Base-by-base conservation (phyloP, 2,888 invertebrate genomes). In the Villa cingulata region DNA sequence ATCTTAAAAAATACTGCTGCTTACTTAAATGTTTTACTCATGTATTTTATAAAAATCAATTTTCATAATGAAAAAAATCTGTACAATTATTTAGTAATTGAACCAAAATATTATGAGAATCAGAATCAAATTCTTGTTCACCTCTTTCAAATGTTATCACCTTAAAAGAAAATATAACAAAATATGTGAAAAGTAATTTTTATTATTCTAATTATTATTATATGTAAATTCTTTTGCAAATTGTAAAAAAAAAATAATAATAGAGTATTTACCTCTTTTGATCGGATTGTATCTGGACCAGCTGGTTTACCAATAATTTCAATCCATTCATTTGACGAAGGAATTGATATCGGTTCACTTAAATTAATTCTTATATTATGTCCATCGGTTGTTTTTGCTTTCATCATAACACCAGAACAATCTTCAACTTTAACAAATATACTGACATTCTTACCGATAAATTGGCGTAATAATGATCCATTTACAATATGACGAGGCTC, bases 41-140 rank as follows among this genome's bases (percentile, higher is more conserved):
- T n/a, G n/a, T n/a, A n/a, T n/a, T n/a, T n/a, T n/a, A n/a, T n/a
- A n/a, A n/a, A n/a, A n/a, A n/a, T n/a, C n/a, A n/a, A n/a, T n/a
- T n/a, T n/a, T n/a, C n/a, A n/a, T n/a, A 12, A 12, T 32, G 29
- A 5, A 12, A 12, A 12, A 32, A 3, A 50, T 62, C 59, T 4
- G 55, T 54, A 37, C 56, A 55, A 41, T 66, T 63, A 45, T 61
- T 62, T 50, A 68, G 53, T 45, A 68, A 55, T 23, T 60, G 61
- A 4, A 63, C 61, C 60, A 66, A 58, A 52, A 64, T 62, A 39
- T 68, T 68, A 50, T 68, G 66, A 17, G 61, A 59, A 1, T 67
- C 65, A 16, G 55, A 51, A 49, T 68, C 68, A 15, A 68, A 63
- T 12, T 65, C 65, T 16, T 62, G 56, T 6, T 65, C 63, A 9